These are phyloP conservation scores for Eumaeus atala DNA, from an alignment of 1,140 invertebrate species.

Conservation along the genomic window DNA sequence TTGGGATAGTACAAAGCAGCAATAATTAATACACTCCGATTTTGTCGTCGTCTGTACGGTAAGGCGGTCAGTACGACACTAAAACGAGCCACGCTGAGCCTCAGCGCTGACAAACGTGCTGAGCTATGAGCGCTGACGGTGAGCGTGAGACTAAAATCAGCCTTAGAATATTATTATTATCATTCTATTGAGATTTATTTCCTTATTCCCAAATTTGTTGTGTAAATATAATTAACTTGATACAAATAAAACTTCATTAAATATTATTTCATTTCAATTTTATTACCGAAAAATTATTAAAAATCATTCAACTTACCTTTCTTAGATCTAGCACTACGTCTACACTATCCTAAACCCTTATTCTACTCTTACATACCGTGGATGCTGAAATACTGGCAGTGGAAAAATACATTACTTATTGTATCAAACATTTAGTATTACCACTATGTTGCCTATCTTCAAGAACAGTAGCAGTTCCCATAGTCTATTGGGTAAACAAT, in stretches of 20 bases:
- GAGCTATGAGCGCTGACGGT: too few relatives aligned
- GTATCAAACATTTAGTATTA: conserved; percentile 34
- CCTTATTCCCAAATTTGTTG: background rate
- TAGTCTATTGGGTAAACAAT: conserved; percentile 1
- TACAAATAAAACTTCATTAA: conserved; percentile 14
- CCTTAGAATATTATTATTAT: too few relatives aligned
- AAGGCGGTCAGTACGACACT: too few relatives aligned
- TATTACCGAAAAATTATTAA: conserved; percentile 75
- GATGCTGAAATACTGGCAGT: conserved; percentile 75
- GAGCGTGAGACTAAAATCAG: too few relatives aligned
- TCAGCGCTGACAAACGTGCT: too few relatives aligned
- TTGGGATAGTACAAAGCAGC: too few relatives aligned
- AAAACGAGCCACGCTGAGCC: too few relatives aligned
- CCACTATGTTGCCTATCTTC: conserved; percentile 21
- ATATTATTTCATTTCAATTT: conserved; percentile 49
- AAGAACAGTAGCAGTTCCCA: background rate
- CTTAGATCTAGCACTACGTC: conserved; percentile 40
- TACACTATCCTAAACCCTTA: conserved; percentile 53
- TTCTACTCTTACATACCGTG: conserved; percentile 45
- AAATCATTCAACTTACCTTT: conserved; percentile 69
- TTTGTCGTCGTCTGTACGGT: too few relatives aligned
- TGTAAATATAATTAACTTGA: background rate
- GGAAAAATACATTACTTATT: conserved; percentile 70
- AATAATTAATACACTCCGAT: too few relatives aligned
- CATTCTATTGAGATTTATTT: background rate